A percentile compares a stretch with the other conserved stretches of the same genome.
Conservation (phyloP, 23 tunicate genomes). For the Halocynthia roretzi region DNA sequence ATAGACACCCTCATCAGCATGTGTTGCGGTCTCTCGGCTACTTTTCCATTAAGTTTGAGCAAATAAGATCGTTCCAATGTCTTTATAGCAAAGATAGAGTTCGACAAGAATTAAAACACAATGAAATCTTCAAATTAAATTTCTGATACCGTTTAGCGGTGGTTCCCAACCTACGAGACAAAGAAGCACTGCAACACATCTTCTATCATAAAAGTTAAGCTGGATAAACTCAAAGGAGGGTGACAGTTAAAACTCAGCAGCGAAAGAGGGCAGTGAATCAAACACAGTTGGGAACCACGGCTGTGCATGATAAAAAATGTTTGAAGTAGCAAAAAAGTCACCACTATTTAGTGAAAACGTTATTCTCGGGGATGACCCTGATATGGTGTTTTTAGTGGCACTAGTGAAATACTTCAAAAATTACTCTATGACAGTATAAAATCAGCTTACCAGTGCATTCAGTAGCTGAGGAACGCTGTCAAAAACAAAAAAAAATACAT, state of each 20-base stretch:
- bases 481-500: neutral
- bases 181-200: neutral
- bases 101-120: neutral
- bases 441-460: no score
- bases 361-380: no score
- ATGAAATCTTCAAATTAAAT: neutral
- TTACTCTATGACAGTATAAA: no score
- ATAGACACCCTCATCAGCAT: slow-evolving; percentile 98
- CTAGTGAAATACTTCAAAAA: no score
- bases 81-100: slow-evolving; percentile 9
- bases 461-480: no score
- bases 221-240: neutral
- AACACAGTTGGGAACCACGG: neutral
- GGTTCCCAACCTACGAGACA: neutral
- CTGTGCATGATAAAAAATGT: no score
- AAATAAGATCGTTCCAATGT: slow-evolving; percentile 95
- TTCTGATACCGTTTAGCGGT: neutral
- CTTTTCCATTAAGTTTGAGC: slow-evolving; percentile 89
- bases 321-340: no score
- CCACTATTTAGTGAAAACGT: no score
- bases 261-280: neutral
- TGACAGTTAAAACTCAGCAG: neutral
- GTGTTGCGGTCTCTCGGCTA: slow-evolving; percentile 97
- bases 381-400: no score
- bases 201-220: slow-evolving; percentile 1